Evolutionary conservation across 2,797 vertebrate species (phyloP).

Genomic region (Enteromius mattozi): DNA sequence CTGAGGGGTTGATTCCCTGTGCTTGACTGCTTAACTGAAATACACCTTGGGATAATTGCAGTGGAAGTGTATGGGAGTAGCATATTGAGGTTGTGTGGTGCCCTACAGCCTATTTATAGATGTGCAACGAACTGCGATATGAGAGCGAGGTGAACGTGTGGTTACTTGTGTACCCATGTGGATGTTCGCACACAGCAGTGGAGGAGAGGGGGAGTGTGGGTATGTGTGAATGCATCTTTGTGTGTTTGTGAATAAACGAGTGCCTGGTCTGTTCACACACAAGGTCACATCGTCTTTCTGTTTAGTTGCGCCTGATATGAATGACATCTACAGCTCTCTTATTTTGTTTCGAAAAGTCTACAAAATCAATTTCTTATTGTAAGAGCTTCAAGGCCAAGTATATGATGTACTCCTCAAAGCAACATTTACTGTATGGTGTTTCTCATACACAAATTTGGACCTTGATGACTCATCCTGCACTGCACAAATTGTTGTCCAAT

Average conservation of each 20-base stretch:
- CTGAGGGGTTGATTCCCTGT: slow-evolving; percentile 75
- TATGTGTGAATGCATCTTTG: slow-evolving; percentile 51
- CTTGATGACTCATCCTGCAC: neutral
- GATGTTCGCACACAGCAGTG: slow-evolving; percentile 56
- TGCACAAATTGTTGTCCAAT: neutral
- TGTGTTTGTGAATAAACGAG: slow-evolving; percentile 36
- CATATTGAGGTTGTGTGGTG: slow-evolving; percentile 80
- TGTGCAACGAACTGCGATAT: slow-evolving; percentile 78
- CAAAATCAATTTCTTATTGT: neutral
- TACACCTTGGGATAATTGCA: slow-evolving; percentile 83
- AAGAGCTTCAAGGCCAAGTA: neutral
- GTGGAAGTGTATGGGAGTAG: slow-evolving; percentile 79
- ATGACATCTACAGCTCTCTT: slow-evolving; percentile 44
- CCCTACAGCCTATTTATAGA: slow-evolving; percentile 84
- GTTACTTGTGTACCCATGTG: slow-evolving; percentile 63
- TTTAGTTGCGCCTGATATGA: slow-evolving; percentile 60
- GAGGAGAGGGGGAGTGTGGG: slow-evolving; percentile 52
- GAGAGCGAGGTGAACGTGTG: slow-evolving; percentile 71
- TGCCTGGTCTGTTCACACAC: slow-evolving; percentile 47
- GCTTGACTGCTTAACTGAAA: slow-evolving; percentile 82
- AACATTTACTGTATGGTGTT: neutral
- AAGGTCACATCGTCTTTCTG: slow-evolving; percentile 66
- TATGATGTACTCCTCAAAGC: neutral
- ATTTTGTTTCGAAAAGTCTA: neutral
- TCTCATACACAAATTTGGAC: neutral